These are phyloP conservation scores for Austrolebias charrua DNA, from an alignment of 2,797 vertebrate genomes.

Conservation along the genomic window DNA sequence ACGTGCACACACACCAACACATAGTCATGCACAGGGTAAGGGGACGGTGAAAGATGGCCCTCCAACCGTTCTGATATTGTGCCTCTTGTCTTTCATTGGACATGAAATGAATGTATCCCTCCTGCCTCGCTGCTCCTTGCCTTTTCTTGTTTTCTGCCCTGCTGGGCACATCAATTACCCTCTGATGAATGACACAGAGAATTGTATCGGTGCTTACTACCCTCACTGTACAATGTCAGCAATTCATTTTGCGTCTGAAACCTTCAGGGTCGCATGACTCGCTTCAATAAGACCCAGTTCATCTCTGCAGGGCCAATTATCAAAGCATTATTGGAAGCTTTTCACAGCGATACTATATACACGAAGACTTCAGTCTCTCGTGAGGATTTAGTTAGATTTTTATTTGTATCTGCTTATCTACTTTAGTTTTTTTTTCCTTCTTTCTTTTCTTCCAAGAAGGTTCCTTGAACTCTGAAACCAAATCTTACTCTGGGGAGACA, in stretches of 20 bases:
- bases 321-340: slow-evolving; percentile 41
- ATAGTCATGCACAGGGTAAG: slow-evolving; percentile 45
- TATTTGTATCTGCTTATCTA: slow-evolving; percentile 1
- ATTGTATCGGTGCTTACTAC: slow-evolving; percentile 53
- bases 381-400: slow-evolving; percentile 2
- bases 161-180: slow-evolving; percentile 68
- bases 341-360: slow-evolving; percentile 23
- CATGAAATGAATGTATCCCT: slow-evolving; percentile 65
- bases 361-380: slow-evolving; percentile 4
- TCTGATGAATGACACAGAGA: slow-evolving; percentile 68
- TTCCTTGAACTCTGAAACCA: slow-evolving; percentile 6
- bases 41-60: slow-evolving; percentile 63
- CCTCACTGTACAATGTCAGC: slow-evolving; percentile 51
- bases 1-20: slow-evolving; percentile 28
- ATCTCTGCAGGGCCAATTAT: slow-evolving; percentile 64
- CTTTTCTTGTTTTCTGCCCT: slow-evolving; percentile 66
- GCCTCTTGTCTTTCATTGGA: slow-evolving; percentile 67
- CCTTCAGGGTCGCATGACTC: slow-evolving; percentile 36
- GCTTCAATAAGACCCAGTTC: slow-evolving; percentile 46
- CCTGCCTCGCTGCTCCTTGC: slow-evolving; percentile 27
- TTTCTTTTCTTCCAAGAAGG: background rate
- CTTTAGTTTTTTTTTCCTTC: background rate
- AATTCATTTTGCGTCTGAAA: slow-evolving; percentile 50
- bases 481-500: background rate
- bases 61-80: slow-evolving; percentile 70